These are phyloP conservation scores for Elephantulus edwardii DNA, from an alignment of 2,113 vertebrate genomes.

Conservation along the genomic window DNA sequence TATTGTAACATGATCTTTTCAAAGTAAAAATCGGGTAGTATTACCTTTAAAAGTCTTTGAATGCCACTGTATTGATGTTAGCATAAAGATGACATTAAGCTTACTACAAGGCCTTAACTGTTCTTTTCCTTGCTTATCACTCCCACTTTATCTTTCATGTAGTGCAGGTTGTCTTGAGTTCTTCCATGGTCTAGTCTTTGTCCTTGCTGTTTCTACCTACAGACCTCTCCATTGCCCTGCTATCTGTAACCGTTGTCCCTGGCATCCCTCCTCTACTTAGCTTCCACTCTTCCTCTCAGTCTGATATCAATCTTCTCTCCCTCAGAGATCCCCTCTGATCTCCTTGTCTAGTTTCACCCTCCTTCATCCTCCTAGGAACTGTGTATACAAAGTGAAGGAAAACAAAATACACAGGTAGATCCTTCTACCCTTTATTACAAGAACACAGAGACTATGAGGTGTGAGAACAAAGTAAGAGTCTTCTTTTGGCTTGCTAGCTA, in stretches of 20 bases:
- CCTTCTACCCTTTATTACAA: not conserved
- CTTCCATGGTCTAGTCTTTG: not conserved
- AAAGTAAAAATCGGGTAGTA: not conserved
- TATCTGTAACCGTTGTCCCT: not conserved
- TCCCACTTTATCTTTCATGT: not conserved
- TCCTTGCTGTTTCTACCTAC: not conserved
- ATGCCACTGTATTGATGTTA: not conserved
- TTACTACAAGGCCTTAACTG: not conserved
- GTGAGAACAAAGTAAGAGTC: conserved; percentile 6
- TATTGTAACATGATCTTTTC: not conserved
- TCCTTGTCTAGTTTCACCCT: not conserved
- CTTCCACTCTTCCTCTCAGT: not conserved
- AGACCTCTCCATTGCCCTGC: not conserved
- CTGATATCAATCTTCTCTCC: not conserved
- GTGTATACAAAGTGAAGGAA: not conserved
- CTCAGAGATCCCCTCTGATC: not conserved
- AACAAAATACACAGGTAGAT: not conserved
- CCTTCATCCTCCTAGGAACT: not conserved
- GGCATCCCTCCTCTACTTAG: not conserved
- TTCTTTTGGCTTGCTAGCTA: not conserved
- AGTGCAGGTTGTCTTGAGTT: not conserved
- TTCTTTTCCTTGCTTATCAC: not conserved
- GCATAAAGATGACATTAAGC: not conserved
- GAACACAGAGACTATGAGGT: no score
- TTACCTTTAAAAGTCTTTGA: not conserved